phyloP scores from a whole-genome alignment of 2,797 vertebrate genomes.

The Sciurus vulgaris region DNA sequence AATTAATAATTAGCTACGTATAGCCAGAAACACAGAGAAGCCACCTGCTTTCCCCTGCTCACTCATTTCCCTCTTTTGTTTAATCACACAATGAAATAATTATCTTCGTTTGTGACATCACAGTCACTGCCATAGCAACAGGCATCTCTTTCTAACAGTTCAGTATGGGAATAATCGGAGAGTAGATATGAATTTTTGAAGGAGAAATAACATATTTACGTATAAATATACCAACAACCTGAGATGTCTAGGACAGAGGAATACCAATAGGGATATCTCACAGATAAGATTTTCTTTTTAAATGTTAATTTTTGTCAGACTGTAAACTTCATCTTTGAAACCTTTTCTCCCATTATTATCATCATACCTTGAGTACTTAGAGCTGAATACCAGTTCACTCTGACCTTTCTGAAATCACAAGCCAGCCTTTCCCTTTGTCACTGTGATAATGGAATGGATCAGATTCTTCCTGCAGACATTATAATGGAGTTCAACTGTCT shows the following conservation, averaged over 20 bases:
- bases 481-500: slow-evolving; percentile 90
- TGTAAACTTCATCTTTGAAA: slow-evolving; percentile 87
- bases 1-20: slow-evolving; percentile 74
- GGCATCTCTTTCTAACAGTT: slow-evolving; percentile 60
- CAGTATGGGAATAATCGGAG: slow-evolving; percentile 61
- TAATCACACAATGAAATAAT: slow-evolving; percentile 74
- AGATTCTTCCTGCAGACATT: slow-evolving; percentile 89
- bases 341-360: slow-evolving; percentile 81
- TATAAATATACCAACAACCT: slow-evolving; percentile 82
- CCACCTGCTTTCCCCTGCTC: slow-evolving; percentile 59
- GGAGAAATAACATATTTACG: slow-evolving; percentile 71
- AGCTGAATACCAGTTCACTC: slow-evolving; percentile 85
- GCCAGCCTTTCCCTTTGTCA: slow-evolving; percentile 89
- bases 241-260: slow-evolving; percentile 82
- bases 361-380: slow-evolving; percentile 84
- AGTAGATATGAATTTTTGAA: slow-evolving; percentile 79
- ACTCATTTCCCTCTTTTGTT: slow-evolving; percentile 73
- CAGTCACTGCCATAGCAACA: slow-evolving; percentile 73
- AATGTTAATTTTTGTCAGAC: slow-evolving; percentile 88
- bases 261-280: slow-evolving; percentile 81
- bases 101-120: slow-evolving; percentile 65
- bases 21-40: slow-evolving; percentile 68
- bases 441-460: slow-evolving; percentile 88
- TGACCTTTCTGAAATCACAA: slow-evolving; percentile 90
- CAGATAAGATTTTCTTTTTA: slow-evolving; percentile 87